Percentiles rank a stretch among this genome's conserved stretches.
phyloP scores from a whole-genome alignment of 2,797 vertebrate species.

The Sparidentex hasta region DNA sequence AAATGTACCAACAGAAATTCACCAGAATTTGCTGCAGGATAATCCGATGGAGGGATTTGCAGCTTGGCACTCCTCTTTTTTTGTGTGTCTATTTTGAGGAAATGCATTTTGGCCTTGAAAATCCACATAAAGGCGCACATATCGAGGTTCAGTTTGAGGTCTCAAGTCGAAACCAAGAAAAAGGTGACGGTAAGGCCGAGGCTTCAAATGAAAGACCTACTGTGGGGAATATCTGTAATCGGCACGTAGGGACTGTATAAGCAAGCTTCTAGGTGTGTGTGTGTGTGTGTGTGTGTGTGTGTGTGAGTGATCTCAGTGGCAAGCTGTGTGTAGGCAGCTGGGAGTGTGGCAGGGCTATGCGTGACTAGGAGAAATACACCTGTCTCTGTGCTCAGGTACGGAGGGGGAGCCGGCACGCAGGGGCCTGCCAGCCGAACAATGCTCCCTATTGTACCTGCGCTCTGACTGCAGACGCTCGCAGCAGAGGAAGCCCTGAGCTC shows the following conservation, averaged over 20 bases:
- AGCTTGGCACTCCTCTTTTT: neutral
- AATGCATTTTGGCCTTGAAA: neutral
- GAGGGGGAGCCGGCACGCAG: conserved; percentile 88
- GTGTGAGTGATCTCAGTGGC: conserved; percentile 49
- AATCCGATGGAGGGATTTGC: neutral
- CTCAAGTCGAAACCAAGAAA: neutral
- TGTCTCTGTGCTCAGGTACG: conserved; percentile 91
- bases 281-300: conserved; percentile 1
- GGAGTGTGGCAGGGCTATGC: conserved; percentile 85
- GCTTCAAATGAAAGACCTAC: neutral
- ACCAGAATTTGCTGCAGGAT: neutral
- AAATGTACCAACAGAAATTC: conserved; percentile 1
- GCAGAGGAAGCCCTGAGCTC: conserved; percentile 86
- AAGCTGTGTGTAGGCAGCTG: conserved; percentile 75
- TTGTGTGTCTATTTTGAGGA: neutral
- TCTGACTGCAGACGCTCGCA: conserved; percentile 83
- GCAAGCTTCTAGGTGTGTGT: conserved; percentile 23
- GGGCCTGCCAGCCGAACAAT: conserved; percentile 92
- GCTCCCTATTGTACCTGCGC: conserved; percentile 89
- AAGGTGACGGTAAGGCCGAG: neutral
- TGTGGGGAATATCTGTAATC: conserved; percentile 1
- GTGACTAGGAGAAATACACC: conserved; percentile 92
- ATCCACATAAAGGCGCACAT: neutral
- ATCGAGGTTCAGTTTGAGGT: neutral
- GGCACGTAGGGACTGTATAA: neutral